A percentile compares a stretch with the other conserved stretches of the same genome.
Evolutionary conservation across 1,140 invertebrate species (phyloP).

Genomic region (Pseudomyrmex dendroicus): DNA sequence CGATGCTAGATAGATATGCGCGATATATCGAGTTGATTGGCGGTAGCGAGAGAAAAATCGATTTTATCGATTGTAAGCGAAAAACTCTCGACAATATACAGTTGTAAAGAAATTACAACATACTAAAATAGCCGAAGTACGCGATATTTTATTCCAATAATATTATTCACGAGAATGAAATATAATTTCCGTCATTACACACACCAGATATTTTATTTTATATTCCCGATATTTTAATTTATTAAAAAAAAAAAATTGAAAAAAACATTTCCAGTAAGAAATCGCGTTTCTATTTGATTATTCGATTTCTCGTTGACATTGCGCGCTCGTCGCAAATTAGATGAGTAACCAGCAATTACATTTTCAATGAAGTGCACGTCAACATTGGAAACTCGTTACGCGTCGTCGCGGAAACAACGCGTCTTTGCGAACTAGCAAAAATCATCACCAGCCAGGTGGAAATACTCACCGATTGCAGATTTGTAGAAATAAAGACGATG

Average conservation of each 20-base stretch:
- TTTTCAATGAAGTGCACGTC: not conserved
- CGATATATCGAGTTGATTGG: slow-evolving; percentile 11
- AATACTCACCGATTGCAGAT: slow-evolving; percentile 87
- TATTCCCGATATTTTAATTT: too few species aligned
- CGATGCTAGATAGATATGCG: not conserved
- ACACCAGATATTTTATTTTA: too few species aligned
- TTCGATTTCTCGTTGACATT: too few species aligned
- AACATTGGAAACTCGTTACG: not conserved
- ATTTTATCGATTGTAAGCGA: not conserved
- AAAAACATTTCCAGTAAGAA: too few species aligned
- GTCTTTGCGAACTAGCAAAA: not conserved
- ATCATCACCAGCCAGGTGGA: not conserved
- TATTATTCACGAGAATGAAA: not conserved
- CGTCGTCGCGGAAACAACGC: not conserved
- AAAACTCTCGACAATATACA: too few species aligned
- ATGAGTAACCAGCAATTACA: not conserved
- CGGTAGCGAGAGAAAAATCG: not conserved
- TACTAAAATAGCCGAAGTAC: not conserved
- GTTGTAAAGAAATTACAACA: not conserved
- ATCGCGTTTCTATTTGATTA: too few species aligned
- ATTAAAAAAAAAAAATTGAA: too few species aligned
- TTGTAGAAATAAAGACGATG: slow-evolving; percentile 93
- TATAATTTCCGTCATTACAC: too few species aligned
- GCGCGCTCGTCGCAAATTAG: too few species aligned
- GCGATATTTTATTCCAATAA: not conserved